Evolutionary conservation across 2,797 vertebrate genomes (phyloP).

Genomic region (Dallia pectoralis): DNA sequence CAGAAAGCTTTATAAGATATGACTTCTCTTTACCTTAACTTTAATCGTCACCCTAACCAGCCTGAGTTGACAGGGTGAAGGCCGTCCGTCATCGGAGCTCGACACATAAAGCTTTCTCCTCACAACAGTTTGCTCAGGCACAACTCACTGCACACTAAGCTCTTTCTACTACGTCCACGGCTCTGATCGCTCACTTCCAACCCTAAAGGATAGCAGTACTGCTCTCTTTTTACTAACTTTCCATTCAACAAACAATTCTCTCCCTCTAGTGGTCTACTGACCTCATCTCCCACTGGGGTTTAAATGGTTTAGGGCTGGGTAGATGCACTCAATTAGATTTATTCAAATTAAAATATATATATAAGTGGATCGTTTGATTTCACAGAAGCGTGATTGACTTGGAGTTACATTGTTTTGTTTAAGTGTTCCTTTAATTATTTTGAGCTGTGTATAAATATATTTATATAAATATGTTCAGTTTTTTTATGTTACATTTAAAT

Average conservation of each 20-base stretch:
- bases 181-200: slow-evolving; percentile 32
- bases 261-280: slow-evolving; percentile 61
- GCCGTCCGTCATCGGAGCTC: slow-evolving; percentile 68
- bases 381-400: no score
- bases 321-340: no score
- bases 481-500: no score
- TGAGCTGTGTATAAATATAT: no score
- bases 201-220: slow-evolving; percentile 31
- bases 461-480: no score
- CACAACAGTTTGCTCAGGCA: slow-evolving; percentile 29
- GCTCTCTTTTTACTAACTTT: slow-evolving; percentile 52
- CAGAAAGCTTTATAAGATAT: slow-evolving; percentile 40
- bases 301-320: slow-evolving; percentile 44
- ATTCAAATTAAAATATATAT: no score
- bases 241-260: slow-evolving; percentile 66
- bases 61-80: slow-evolving; percentile 72
- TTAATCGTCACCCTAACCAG: slow-evolving; percentile 73
- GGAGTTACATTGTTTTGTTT: no score
- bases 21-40: slow-evolving; percentile 51
- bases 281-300: slow-evolving; percentile 39
- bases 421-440: no score
- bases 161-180: slow-evolving; percentile 45
- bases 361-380: no score
- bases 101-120: slow-evolving; percentile 18
- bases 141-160: slow-evolving; percentile 28